Evolutionary conservation across 2,797 vertebrate species (phyloP), one percentile per base, ranked within the genome.

Genomic region (Mastacembelus armatus): DNA sequence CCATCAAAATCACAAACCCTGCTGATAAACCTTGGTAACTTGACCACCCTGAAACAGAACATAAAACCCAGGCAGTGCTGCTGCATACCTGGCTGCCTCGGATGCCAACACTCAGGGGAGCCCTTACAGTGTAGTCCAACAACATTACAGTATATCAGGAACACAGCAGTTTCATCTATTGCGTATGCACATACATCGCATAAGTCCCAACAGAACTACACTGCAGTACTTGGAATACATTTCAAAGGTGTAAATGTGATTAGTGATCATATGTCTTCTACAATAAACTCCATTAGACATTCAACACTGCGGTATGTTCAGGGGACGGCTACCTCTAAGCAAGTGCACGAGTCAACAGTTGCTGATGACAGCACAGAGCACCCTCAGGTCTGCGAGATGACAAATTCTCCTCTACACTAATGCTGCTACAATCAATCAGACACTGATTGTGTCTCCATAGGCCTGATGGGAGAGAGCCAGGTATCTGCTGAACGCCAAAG

Each of bases 241-340:
- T 75, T 54, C 35, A 39, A 43, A 61, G 52, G 69, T 81, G 69
- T 73, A 59, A 81, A 84, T 71, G 78, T 38, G 47, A 75, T 32
- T 16, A 52, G 44, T 35, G 64, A 69, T 70, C 66, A 36, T 29
- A 18, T 66, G 21, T 64, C 71, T 51, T 14, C 1, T 61, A 29
- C 64, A 18, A 21, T 57, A 1, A 44, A 60, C 58, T 55, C 29
- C 65, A 62, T 59, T 47, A 63, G 43, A 64, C 30, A 70, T 42
- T 38, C 49, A 30, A 30, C 52, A 11, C 68, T 8, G 38, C 7
- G 55, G n/a, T n/a, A n/a, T n/a, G n/a, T n/a, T n/a, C n/a, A n/a
- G n/a, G n/a, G n/a, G n/a, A n/a, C n/a, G n/a, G n/a, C n/a, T n/a
- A n/a, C n/a, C n/a, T n/a, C n/a, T n/a, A n/a, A n/a, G n/a, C n/a